Evolutionary conservation across 1,140 invertebrate species (phyloP).

Genomic region (Holotrichia oblita): DNA sequence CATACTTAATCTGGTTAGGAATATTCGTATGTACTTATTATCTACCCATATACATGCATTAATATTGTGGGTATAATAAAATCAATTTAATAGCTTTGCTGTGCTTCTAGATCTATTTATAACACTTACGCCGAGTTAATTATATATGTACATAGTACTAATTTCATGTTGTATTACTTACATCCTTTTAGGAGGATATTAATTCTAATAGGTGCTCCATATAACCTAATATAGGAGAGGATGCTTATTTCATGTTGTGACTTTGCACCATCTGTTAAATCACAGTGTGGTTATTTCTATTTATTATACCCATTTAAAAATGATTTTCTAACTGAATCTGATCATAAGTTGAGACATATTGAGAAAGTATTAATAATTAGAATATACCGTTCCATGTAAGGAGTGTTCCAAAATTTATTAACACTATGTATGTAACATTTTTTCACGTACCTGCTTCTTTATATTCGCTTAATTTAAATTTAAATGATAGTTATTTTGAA

Average conservation of each 20-base stretch:
- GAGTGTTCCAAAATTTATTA: too few relatives aligned
- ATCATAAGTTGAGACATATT: too few relatives aligned
- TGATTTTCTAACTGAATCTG: too few relatives aligned
- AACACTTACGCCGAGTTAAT: slow-evolving; percentile 1
- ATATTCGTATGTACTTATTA: background rate
- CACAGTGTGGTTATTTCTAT: background rate
- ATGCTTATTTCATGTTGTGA: background rate
- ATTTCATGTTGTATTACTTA: background rate
- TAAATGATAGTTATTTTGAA: too few relatives aligned
- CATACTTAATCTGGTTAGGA: too few relatives aligned
- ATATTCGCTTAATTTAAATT: too few relatives aligned
- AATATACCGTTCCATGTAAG: too few relatives aligned
- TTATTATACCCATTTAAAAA: too few relatives aligned
- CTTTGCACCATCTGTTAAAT: slow-evolving; percentile 1
- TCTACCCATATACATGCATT: background rate
- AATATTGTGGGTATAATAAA: background rate
- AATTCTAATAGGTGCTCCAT: background rate
- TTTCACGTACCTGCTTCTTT: too few relatives aligned
- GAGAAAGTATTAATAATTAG: too few relatives aligned
- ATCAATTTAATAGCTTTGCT: background rate
- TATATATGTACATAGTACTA: background rate
- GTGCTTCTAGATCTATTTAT: background rate
- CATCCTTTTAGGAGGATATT: background rate
- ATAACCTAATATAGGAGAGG: background rate
- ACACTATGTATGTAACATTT: too few relatives aligned